A percentile compares a stretch with the other conserved stretches of the same genome.
These are phyloP conservation scores for Pycnomerus fuliginosus DNA, from an alignment of 2,888 invertebrate species.

Conservation along the genomic window DNA sequence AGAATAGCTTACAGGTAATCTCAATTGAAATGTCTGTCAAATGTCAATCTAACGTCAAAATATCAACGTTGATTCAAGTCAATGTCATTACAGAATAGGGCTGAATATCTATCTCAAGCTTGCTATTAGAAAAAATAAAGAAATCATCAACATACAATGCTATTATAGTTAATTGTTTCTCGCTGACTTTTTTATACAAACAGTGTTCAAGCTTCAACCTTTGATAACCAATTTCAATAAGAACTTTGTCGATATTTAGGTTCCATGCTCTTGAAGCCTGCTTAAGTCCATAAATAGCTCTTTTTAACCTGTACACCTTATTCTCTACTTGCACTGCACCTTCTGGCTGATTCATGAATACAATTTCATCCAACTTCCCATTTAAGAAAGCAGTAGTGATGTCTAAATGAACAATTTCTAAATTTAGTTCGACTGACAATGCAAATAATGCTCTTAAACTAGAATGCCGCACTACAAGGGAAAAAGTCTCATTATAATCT, in stretches of 20 bases:
- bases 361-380: slow-evolving; percentile 24
- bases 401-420: slow-evolving; percentile 26
- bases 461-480: slow-evolving; percentile 25
- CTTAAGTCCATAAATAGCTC: slow-evolving; percentile 4
- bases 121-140: slow-evolving; percentile 3
- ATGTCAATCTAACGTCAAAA: too few relatives aligned
- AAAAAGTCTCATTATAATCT: slow-evolving; percentile 33
- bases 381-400: slow-evolving; percentile 31
- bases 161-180: background rate
- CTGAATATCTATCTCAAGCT: too few relatives aligned
- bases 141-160: slow-evolving; percentile 5
- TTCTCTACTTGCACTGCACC: slow-evolving; percentile 4
- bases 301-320: background rate
- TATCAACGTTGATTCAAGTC: too few relatives aligned
- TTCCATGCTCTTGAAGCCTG: slow-evolving; percentile 1
- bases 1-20: too few relatives aligned
- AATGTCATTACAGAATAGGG: too few relatives aligned
- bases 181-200: slow-evolving; percentile 1
- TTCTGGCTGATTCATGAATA: slow-evolving; percentile 27
- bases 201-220: slow-evolving; percentile 1
- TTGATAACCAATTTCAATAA: background rate
- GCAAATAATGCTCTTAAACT: slow-evolving; percentile 31
- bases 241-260: background rate
- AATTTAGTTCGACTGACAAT: slow-evolving; percentile 25
- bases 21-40: too few relatives aligned